Conservation (phyloP, 1,140 invertebrate genomes). For the Zaprionus gabonicus region DNA sequence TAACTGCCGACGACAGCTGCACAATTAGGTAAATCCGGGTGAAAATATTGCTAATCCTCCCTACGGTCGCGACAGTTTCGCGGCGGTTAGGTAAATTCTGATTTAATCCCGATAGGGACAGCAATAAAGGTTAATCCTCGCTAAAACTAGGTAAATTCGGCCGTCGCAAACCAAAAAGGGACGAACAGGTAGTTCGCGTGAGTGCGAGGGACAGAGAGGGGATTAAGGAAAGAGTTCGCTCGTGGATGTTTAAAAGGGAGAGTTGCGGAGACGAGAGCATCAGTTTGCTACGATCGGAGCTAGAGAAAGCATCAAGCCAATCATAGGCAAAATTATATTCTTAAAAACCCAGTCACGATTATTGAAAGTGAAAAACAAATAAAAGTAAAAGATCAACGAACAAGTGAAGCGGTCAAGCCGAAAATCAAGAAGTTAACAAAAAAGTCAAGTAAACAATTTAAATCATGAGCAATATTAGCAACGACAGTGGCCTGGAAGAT, state of each 20-base stretch:
- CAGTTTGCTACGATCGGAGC: conserved; percentile 35
- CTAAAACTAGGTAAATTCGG: neutral
- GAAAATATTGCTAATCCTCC: neutral
- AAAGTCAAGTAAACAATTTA: neutral
- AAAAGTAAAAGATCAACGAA: neutral
- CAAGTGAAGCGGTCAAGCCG: neutral
- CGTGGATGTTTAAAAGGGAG: conserved; percentile 37
- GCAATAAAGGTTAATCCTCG: conserved; percentile 9
- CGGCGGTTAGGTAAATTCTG: too few species aligned
- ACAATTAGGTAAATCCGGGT: conserved; percentile 4
- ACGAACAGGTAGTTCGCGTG: neutral
- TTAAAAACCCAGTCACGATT: neutral
- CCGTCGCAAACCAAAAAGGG: neutral
- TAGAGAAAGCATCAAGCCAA: neutral
- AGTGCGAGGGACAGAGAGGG: neutral
- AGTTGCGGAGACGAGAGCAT: conserved; percentile 4
- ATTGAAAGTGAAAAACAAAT: neutral
- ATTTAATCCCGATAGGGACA: too few species aligned
- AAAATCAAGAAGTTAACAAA: neutral
- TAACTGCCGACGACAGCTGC: conserved; percentile 2
- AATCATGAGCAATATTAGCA: conserved; percentile 52
- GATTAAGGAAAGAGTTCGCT: neutral
- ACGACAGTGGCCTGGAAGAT: conserved; percentile 65
- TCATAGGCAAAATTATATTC: neutral
- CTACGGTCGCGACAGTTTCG: too few species aligned